Evolutionary conservation across 2,888 invertebrate species (phyloP).

Genomic region (Villa cingulata): DNA sequence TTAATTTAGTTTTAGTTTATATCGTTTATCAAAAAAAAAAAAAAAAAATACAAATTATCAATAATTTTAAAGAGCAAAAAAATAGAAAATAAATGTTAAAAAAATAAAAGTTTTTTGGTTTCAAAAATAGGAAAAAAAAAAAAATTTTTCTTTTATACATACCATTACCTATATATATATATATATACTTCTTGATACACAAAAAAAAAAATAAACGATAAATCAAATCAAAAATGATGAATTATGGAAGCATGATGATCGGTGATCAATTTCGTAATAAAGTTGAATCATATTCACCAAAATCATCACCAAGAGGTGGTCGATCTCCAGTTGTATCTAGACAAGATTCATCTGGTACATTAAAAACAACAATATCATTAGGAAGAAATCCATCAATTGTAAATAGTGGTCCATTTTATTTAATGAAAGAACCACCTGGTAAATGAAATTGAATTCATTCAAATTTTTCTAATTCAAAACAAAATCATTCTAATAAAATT

Average conservation of each 20-base stretch:
- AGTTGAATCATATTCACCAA: conserved; percentile 89
- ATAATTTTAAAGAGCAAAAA: too few species aligned
- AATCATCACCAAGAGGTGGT: conserved; percentile 87
- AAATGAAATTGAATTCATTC: conserved; percentile 20
- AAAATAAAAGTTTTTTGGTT: too few species aligned
- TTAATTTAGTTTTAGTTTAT: too few species aligned
- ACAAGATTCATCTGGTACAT: conserved; percentile 92
- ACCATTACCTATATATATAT: too few species aligned
- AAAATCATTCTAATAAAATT: not conserved
- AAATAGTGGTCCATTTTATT: conserved; percentile 94
- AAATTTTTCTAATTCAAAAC: too few species aligned
- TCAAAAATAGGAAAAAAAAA: too few species aligned
- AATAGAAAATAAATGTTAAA: too few species aligned
- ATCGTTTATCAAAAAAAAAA: too few species aligned
- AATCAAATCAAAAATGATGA: conserved; percentile 28
- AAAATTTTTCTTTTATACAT: too few species aligned
- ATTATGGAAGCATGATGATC: conserved; percentile 61
- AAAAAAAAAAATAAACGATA: too few species aligned
- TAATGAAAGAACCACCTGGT: conserved; percentile 94
- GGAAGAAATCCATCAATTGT: conserved; percentile 96
- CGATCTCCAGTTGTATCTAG: conserved; percentile 91
- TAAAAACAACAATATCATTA: conserved; percentile 93
- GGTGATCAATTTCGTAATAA: conserved; percentile 85
- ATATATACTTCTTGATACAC: too few species aligned
- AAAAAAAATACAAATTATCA: too few species aligned